These are phyloP conservation scores for Platycheirus rosarum DNA, from an alignment of 2,888 invertebrate species.

Conservation along the genomic window DNA sequence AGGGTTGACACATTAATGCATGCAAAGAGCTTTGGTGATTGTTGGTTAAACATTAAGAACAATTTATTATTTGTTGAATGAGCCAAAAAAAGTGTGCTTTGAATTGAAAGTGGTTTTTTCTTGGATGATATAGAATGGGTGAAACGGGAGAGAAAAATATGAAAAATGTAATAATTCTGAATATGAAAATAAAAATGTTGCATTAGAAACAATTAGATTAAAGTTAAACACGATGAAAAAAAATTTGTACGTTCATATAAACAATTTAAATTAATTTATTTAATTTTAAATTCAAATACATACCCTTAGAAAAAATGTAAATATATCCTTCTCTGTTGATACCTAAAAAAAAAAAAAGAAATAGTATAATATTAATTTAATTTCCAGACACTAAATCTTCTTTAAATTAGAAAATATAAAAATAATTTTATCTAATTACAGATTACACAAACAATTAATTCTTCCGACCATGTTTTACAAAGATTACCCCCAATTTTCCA, in stretches of 20 bases:
- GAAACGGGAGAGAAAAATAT: no score
- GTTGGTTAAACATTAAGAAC: background rate
- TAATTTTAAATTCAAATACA: no score
- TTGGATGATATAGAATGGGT: no score
- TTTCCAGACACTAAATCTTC: background rate
- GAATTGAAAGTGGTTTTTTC: no score
- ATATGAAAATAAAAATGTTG: no score
- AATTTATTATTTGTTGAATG: background rate
- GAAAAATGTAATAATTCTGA: no score
- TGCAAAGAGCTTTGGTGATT: background rate
- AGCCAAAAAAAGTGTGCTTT: no score
- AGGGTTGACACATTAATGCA: slow-evolving; percentile 28
- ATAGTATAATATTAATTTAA: background rate
- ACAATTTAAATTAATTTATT: no score
- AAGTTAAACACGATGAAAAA: no score
- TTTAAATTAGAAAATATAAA: background rate
- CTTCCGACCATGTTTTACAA: background rate
- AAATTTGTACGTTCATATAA: no score
- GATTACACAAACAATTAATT: background rate
- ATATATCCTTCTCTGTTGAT: slow-evolving; percentile 37
- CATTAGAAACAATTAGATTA: no score
- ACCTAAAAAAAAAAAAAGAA: slow-evolving; percentile 50
- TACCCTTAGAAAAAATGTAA: slow-evolving; percentile 50
- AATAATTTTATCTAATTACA: no score
- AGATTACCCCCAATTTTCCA: background rate